Evolutionary conservation across 2,113 vertebrate species (phyloP).

Genomic region (Megalops atlanticus): DNA sequence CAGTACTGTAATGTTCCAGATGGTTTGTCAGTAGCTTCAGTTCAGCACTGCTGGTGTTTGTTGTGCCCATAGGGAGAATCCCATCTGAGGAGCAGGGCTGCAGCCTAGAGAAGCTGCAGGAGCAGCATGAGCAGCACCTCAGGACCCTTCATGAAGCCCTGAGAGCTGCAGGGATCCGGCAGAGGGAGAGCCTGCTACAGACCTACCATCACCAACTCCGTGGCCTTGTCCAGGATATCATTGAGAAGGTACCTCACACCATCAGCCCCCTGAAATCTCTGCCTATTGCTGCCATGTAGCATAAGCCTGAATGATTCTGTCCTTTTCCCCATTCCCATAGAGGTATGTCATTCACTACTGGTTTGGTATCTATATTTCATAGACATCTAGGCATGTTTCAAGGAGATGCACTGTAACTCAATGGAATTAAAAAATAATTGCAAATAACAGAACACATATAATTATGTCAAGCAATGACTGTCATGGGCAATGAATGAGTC

Average conservation of each 20-base stretch:
- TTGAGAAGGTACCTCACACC: conserved; percentile 59
- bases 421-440: background rate
- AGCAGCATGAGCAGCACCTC: conserved; percentile 68
- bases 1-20: too few relatives aligned
- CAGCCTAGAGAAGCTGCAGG: conserved; percentile 61
- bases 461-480: conserved; percentile 39
- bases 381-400: too few relatives aligned
- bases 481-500: conserved; percentile 22
- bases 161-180: conserved; percentile 53
- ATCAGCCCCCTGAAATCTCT: background rate
- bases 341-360: too few relatives aligned
- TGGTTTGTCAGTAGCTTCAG: too few relatives aligned
- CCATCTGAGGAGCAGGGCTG: conserved; percentile 35
- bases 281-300: background rate
- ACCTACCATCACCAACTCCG: conserved; percentile 58
- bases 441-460: conserved; percentile 17
- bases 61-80: conserved; percentile 36
- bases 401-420: background rate
- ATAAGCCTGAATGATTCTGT: too few relatives aligned
- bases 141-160: conserved; percentile 58
- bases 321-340: too few relatives aligned
- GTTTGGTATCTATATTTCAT: background rate
- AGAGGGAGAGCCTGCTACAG: conserved; percentile 67
- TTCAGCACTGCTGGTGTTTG: background rate
- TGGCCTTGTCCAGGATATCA: conserved; percentile 57